These are phyloP conservation scores for Alsophila aescularia DNA, from an alignment of 2,888 invertebrate species.

Conservation along the genomic window DNA sequence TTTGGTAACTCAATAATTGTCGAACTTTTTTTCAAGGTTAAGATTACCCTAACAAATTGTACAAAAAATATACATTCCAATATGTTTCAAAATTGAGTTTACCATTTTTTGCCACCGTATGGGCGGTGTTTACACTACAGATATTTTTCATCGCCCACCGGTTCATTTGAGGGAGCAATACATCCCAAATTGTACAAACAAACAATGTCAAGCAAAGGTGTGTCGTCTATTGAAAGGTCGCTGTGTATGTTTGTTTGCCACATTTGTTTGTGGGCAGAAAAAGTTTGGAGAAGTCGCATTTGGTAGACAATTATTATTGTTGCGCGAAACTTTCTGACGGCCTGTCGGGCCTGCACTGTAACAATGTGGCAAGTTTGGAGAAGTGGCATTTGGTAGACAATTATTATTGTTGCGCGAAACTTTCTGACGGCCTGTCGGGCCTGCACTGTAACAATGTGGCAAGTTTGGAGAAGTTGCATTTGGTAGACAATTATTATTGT, in stretches of 20 bases:
- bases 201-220: slow-evolving; percentile 52
- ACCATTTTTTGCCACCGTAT: slow-evolving; percentile 52
- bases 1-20: neutral
- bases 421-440: neutral
- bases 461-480: slow-evolving; percentile 51
- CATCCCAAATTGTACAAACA: slow-evolving; percentile 45
- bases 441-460: slow-evolving; percentile 1
- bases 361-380: slow-evolving; percentile 41
- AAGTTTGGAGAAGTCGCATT: slow-evolving; percentile 51
- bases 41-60: slow-evolving; percentile 10
- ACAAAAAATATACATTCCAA: slow-evolving; percentile 25
- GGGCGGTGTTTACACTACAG: slow-evolving; percentile 45
- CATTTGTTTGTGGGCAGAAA: slow-evolving; percentile 22
- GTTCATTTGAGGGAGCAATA: slow-evolving; percentile 21
- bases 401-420: slow-evolving; percentile 6
- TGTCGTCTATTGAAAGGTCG: slow-evolving; percentile 45
- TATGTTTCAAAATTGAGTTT: slow-evolving; percentile 35
- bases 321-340: slow-evolving; percentile 3
- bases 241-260: slow-evolving; percentile 39
- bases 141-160: slow-evolving; percentile 22
- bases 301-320: slow-evolving; percentile 31
- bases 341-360: neutral
- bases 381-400: slow-evolving; percentile 47
- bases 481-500: slow-evolving; percentile 35
- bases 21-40: slow-evolving; percentile 2